phyloP scores from a whole-genome alignment of 2,797 vertebrate genomes.

The Sparidentex hasta region DNA sequence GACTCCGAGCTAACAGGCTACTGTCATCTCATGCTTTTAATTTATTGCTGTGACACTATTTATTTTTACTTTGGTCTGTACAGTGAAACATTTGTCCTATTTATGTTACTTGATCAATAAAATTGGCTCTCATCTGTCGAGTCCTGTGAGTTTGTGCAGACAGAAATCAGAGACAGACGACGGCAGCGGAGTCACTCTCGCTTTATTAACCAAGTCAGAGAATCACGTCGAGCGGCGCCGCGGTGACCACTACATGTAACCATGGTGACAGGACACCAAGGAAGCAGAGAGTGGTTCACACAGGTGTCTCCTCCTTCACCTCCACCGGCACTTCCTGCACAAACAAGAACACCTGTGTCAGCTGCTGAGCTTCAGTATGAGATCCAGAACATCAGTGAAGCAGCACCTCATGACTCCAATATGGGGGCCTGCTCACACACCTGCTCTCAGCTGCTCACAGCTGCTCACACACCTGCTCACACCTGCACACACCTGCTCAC shows the following conservation, averaged over 20 bases:
- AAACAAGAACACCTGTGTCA: not conserved
- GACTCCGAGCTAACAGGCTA: constrained; percentile 38
- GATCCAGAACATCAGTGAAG: too few species aligned
- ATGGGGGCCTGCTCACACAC: too few species aligned
- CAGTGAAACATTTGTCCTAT: constrained; percentile 80
- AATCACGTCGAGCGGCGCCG: too few species aligned
- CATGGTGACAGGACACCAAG: not conserved
- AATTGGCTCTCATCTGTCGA: constrained; percentile 74
- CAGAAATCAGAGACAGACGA: too few species aligned
- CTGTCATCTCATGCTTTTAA: constrained; percentile 55
- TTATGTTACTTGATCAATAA: constrained; percentile 86
- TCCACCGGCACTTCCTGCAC: not conserved
- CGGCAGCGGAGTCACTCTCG: not conserved
- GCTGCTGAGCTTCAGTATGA: not conserved
- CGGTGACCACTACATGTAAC: not conserved
- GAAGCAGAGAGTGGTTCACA: not conserved
- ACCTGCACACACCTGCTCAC: too few species aligned
- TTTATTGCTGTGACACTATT: constrained; percentile 78
- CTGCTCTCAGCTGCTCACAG: too few species aligned
- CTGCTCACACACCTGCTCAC: too few species aligned
- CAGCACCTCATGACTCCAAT: too few species aligned
- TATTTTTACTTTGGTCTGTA: constrained; percentile 74
- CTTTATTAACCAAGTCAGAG: not conserved
- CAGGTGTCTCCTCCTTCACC: constrained; percentile 29
- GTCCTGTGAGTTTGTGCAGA: not conserved